Base-by-base conservation (phyloP, 92 coral and sea anemone species). In the Epizoanthus stellaris region DNA sequence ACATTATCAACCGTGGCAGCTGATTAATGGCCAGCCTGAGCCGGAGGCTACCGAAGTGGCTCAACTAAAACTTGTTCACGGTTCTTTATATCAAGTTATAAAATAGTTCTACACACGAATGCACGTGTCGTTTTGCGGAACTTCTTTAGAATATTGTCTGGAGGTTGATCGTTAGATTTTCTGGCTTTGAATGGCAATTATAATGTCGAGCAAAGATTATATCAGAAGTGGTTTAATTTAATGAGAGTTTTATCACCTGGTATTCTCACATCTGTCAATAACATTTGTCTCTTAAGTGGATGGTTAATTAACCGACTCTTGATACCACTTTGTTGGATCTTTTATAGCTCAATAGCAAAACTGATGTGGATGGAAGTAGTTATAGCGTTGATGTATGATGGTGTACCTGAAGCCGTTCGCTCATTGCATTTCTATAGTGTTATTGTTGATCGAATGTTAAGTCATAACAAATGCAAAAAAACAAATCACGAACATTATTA, bases 401-500 rank as follows among this genome's bases (percentile, higher is more conserved):
- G 47, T 20, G 63, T 8, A 39, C 45, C 34, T 34, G 20, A 76
- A 76, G 62, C 23, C 45, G 54, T 76, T 34, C 54, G 56, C 43
- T 42, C 83, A 19, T 10, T 62, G 70, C 19, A 39, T 62, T 65
- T 38, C 21, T 62, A 9, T 62, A 49, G 58, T 42, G 6, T 21
- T 59, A 79, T 42, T 8, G 6, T 43, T 68, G 43, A 68, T 38
- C 36, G 73, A 68, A 68, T 38, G 64, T 62, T 36, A 58, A 79
- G 83, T 79, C 83, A 79, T 47, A 79, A 79, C 83, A 79, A 63
- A 63, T 42, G 58, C 83, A 62, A 5, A 79, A 30, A 77, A 79
- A 79, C 42, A 63, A 79, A 79, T 79, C 83, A 79, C 49, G 49
- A 79, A 79, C 83, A 79, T 79, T 79, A 79, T 79, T 79, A 79